A percentile compares a stretch with the other conserved stretches of the same genome.
phyloP scores from a whole-genome alignment of 2,888 invertebrate genomes.

The Drosophila cracens region DNA sequence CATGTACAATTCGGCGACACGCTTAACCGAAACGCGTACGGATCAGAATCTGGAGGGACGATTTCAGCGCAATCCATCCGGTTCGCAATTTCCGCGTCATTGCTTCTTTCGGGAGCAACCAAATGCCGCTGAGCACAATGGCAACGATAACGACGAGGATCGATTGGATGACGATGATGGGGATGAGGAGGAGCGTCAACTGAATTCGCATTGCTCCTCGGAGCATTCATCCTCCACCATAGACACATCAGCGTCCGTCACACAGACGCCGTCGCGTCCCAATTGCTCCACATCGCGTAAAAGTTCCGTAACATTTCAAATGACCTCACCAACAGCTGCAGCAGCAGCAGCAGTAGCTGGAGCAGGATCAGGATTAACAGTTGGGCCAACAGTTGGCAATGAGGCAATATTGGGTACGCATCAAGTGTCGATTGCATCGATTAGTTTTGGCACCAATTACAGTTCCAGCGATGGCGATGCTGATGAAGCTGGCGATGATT shows the following conservation, averaged over 20 bases:
- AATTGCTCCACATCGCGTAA: constrained; percentile 80
- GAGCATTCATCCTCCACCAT: constrained; percentile 75
- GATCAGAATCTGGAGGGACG: constrained; percentile 50
- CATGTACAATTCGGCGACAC: constrained; percentile 82
- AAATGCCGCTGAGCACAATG: constrained; percentile 3
- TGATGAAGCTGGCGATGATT: constrained; percentile 1
- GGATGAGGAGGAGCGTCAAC: constrained; percentile 36
- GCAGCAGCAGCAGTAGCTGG: constrained; percentile 36
- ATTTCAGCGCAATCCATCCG: constrained; percentile 83
- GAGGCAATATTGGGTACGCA: constrained; percentile 14
- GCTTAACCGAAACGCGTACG: constrained; percentile 46
- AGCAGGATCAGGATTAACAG: constrained; percentile 29
- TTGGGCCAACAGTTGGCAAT: constrained; percentile 20
- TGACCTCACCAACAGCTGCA: constrained; percentile 47
- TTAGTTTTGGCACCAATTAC: constrained; percentile 77
- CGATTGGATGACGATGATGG: constrained; percentile 20
- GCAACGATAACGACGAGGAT: constrained; percentile 10
- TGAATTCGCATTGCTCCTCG: constrained; percentile 70
- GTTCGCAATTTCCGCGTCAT: constrained; percentile 84
- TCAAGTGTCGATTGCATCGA: constrained; percentile 67
- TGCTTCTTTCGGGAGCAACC: constrained; percentile 83
- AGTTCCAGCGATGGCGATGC: constrained; percentile 51
- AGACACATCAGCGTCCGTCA: constrained; percentile 27
- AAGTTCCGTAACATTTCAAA: constrained; percentile 84
- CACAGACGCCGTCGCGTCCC: constrained; percentile 45